Conservation (phyloP, 2,797 vertebrate species). For the Oreonectes daqikongensis region DNA sequence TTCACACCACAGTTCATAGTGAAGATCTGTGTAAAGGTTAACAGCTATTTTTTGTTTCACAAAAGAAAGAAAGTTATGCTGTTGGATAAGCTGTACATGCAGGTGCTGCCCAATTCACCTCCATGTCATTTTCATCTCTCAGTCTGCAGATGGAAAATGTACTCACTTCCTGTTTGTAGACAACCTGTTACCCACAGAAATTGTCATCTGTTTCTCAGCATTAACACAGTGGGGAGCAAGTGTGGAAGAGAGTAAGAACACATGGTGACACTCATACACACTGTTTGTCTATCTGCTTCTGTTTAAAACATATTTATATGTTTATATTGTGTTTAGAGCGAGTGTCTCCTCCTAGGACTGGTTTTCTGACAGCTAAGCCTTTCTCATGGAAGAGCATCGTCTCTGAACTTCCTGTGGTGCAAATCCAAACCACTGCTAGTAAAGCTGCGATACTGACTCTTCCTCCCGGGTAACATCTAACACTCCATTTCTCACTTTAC, state of each 20-base stretch:
- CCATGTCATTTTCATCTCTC: slow-evolving; percentile 29
- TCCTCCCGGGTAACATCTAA: slow-evolving; percentile 74
- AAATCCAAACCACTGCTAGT: slow-evolving; percentile 74
- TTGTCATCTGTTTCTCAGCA: slow-evolving; percentile 88
- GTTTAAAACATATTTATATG: slow-evolving; percentile 12
- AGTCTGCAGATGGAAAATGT: slow-evolving; percentile 68
- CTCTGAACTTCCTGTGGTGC: slow-evolving; percentile 67
- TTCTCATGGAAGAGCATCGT: slow-evolving; percentile 77
- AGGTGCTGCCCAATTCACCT: not conserved
- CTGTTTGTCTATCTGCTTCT: not conserved
- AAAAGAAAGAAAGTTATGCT: not conserved
- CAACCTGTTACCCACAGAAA: slow-evolving; percentile 80
- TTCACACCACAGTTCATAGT: no score
- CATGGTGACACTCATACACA: not conserved
- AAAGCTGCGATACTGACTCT: slow-evolving; percentile 77
- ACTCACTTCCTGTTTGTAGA: slow-evolving; percentile 87
- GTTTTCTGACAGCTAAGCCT: slow-evolving; percentile 69
- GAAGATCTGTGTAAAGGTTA: no score
- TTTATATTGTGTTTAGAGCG: slow-evolving; percentile 37
- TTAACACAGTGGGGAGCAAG: slow-evolving; percentile 79
- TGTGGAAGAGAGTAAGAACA: slow-evolving; percentile 63
- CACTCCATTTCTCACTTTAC: not conserved
- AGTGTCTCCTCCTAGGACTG: slow-evolving; percentile 57
- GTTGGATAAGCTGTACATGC: not conserved
- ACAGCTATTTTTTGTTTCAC: not conserved